phyloP scores from a whole-genome alignment of 2,888 invertebrate genomes.

The Galerucella calmariensis region DNA sequence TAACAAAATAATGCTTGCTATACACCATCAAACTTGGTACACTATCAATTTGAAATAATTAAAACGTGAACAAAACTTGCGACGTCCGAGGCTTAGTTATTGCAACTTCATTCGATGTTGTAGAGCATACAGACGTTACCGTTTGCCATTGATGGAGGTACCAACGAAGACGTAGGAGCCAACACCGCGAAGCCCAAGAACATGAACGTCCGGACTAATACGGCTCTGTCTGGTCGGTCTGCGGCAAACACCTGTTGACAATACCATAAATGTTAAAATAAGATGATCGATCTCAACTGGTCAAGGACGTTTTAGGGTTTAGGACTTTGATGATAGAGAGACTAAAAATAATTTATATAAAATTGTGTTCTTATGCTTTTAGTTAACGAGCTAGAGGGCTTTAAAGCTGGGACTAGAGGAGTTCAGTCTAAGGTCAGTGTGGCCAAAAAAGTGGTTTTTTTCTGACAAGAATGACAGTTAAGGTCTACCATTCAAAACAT shows the following conservation, averaged over 20 bases:
- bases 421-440: too few species aligned
- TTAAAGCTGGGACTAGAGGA: too few species aligned
- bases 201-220: conserved; percentile 94
- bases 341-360: too few species aligned
- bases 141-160: conserved; percentile 69
- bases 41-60: conserved; percentile 8
- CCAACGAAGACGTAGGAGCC: conserved; percentile 82
- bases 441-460: too few species aligned
- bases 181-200: conserved; percentile 94
- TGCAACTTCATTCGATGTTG: conserved; percentile 64
- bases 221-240: conserved; percentile 84
- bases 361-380: too few species aligned
- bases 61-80: conserved; percentile 46
- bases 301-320: too few species aligned
- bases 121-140: conserved; percentile 65
- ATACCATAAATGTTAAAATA: conserved; percentile 35
- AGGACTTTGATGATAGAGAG: too few species aligned
- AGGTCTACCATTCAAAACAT: too few species aligned
- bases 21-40: conserved; percentile 1
- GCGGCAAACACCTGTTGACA: conserved; percentile 58
- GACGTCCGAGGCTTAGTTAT: conserved; percentile 54
- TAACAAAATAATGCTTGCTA: background rate
- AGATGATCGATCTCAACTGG: too few species aligned
- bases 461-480: too few species aligned
- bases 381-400: too few species aligned